Conservation (phyloP, 2,113 vertebrate species). For the Stegostoma tigrinum region DNA sequence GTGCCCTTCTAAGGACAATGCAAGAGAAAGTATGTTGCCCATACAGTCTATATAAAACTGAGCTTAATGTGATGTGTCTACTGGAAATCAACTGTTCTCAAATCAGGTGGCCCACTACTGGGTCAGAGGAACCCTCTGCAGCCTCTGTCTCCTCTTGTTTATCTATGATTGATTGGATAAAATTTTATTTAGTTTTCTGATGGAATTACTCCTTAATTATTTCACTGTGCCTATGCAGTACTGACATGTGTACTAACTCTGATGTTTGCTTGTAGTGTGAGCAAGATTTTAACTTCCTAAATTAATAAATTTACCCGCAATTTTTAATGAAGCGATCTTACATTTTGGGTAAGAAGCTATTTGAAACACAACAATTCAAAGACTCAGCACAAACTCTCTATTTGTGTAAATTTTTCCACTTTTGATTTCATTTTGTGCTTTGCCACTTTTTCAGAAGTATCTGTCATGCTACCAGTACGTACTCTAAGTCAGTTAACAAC, state of each 20-base stretch:
- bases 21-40: not conserved
- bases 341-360: not conserved
- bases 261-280: not conserved
- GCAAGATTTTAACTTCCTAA: not conserved
- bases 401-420: not conserved
- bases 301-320: not conserved
- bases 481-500: not conserved
- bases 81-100: slow-evolving; percentile 3
- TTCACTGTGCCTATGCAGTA: not conserved
- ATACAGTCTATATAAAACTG: slow-evolving; percentile 20
- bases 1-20: not conserved
- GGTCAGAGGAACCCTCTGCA: not conserved
- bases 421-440: not conserved
- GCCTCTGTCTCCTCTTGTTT: not conserved
- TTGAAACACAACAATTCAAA: not conserved
- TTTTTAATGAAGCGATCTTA: not conserved
- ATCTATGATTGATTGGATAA: not conserved
- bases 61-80: not conserved
- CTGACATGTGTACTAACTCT: not conserved
- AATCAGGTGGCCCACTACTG: not conserved
- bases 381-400: not conserved
- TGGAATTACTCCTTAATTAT: not conserved
- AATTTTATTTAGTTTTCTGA: not conserved
- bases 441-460: not conserved
- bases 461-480: not conserved